Percentiles rank a stretch among this genome's conserved stretches.
Evolutionary conservation across 2,888 invertebrate species (phyloP).

Genomic region (Norana najaformis): DNA sequence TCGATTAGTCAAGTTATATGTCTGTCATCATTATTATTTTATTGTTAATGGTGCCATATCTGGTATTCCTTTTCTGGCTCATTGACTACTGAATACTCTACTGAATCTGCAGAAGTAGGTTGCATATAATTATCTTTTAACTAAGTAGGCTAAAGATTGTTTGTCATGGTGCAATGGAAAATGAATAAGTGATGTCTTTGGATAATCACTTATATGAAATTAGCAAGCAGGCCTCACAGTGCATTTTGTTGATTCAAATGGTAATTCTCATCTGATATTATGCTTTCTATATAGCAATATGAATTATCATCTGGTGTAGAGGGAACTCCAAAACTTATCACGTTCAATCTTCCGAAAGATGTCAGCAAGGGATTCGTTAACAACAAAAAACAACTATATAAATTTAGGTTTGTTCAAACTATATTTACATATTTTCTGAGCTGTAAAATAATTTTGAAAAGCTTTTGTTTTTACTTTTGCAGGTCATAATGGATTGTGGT

Average conservation of each 20-base stretch:
- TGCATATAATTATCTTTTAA: no score
- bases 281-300: slow-evolving; percentile 51
- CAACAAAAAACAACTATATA: slow-evolving; percentile 61
- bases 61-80: no score
- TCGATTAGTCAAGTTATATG: no score
- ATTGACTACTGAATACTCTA: no score
- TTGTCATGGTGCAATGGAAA: no score
- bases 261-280: not conserved
- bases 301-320: slow-evolving; percentile 57
- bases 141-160: no score
- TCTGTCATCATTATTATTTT: no score
- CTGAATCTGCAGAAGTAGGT: no score
- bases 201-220: no score
- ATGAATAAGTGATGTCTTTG: no score
- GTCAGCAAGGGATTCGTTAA: slow-evolving; percentile 59
- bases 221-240: not conserved
- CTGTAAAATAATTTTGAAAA: not conserved
- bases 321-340: slow-evolving; percentile 49
- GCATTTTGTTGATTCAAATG: not conserved
- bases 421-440: not conserved
- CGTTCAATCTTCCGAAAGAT: slow-evolving; percentile 58
- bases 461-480: not conserved
- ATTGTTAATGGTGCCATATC: no score
- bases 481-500: not conserved
- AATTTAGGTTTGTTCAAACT: slow-evolving; percentile 54